Evolutionary conservation across 2,797 vertebrate species (phyloP), one percentile per base, ranked within the genome.

Genomic region (Argyrosomus regius): DNA sequence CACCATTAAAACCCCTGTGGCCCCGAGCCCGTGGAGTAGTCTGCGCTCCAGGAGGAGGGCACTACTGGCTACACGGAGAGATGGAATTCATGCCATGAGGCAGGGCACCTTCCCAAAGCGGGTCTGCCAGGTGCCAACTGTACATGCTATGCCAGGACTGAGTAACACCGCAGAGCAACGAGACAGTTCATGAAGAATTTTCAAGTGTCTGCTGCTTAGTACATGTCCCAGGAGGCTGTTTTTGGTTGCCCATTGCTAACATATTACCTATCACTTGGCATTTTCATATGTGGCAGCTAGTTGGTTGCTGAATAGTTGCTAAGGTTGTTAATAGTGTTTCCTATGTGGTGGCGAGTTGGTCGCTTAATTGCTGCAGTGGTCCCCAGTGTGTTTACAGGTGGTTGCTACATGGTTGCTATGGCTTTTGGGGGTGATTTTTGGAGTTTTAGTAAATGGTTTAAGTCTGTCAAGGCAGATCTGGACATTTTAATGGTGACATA

Each of bases 1-100:
- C 89, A 86, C 92, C 87, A 87, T 80, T 75, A 91, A 89, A 85
- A 84, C 69, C 88, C 20, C 46, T 69, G 78, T 87, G 84, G 77
- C 79, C 71, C 77, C 20, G 10, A 71, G 81, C 77, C 67, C 3
- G 56, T 13, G 39, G 45, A 75, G 70, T 28, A 65, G 76, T 82
- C 74, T 87, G 83, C 65, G 54, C 59, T 75, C 53, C 52, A 53
- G 71, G 58, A 63, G 57, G 54, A 54, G 41, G 54, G 39, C 54
- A 50, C 50, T 12, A 14, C 50, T n/a, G 57, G 53, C 43, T 52
- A 9, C 54, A 61, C 17, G 46, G 53, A 20, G 62, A 65, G 63
- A 43, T 17, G 53, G 53, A 62, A 22, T 49, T 17, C 70, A 20
- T 4, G 31, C 66, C 78, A 53, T 22, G 39, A 73, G 52, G 54